These are phyloP conservation scores for Hippolais icterina DNA, from an alignment of 2,113 vertebrate genomes.

Conservation along the genomic window DNA sequence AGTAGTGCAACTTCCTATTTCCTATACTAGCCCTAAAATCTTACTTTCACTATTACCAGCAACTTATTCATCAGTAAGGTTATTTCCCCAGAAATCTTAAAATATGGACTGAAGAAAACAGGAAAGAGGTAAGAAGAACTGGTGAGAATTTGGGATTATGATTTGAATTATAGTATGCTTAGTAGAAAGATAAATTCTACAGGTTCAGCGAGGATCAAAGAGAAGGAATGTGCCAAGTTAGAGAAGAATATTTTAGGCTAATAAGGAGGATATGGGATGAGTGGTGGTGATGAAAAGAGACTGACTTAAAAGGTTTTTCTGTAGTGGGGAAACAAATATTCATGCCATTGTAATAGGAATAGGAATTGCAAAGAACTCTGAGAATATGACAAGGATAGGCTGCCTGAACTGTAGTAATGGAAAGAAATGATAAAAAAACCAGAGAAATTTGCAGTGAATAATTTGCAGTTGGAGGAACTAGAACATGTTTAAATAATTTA, in stretches of 20 bases:
- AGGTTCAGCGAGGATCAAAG: neutral
- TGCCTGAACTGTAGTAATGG: neutral
- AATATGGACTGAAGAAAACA: neutral
- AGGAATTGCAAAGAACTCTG: neutral
- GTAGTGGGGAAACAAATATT: neutral
- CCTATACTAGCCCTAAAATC: neutral
- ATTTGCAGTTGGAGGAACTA: neutral
- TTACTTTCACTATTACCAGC: neutral
- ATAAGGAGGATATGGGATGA: neutral
- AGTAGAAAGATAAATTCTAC: neutral
- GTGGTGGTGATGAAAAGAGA: neutral
- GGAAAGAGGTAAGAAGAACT: constrained; percentile 8
- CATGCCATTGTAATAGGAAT: neutral
- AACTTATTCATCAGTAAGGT: neutral
- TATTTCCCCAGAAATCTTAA: neutral
- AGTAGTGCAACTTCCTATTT: neutral
- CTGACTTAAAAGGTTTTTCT: neutral
- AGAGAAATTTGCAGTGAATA: neutral
- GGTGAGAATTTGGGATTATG: neutral
- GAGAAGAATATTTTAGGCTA: neutral
- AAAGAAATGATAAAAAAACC: neutral
- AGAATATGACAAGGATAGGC: neutral
- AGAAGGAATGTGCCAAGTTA: neutral
- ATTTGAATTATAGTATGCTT: neutral
- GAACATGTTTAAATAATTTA: neutral